A percentile compares a stretch with the other conserved stretches of the same genome.
phyloP scores from a whole-genome alignment of 2,797 vertebrate species.

The Rhinophrynus dorsalis region DNA sequence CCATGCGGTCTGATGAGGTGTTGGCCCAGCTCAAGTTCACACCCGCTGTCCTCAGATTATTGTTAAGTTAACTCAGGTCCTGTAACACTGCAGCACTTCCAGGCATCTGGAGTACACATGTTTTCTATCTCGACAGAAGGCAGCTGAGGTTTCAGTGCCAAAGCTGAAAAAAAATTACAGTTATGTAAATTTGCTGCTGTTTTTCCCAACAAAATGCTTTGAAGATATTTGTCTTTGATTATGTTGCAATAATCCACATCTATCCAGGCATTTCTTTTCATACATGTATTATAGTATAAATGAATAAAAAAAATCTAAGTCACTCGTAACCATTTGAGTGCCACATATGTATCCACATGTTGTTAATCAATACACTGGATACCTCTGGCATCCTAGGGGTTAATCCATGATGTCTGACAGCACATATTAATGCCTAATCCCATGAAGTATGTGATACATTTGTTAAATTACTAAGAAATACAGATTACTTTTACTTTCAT shows the following conservation, averaged over 20 bases:
- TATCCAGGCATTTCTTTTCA: slow-evolving; percentile 59
- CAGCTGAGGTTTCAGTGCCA: slow-evolving; percentile 69
- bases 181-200: slow-evolving; percentile 68
- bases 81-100: slow-evolving; percentile 59
- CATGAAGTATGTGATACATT: slow-evolving; percentile 37
- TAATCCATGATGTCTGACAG: slow-evolving; percentile 41
- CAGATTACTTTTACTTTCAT: slow-evolving; percentile 45
- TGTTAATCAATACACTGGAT: no score
- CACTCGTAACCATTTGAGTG: background rate
- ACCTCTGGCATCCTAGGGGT: no score
- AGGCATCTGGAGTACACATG: slow-evolving; percentile 86
- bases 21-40: slow-evolving; percentile 83
- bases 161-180: slow-evolving; percentile 68
- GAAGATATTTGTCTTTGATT: background rate
- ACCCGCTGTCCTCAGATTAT: slow-evolving; percentile 86
- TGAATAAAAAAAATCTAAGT: background rate
- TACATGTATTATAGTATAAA: slow-evolving; percentile 53
- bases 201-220: slow-evolving; percentile 59
- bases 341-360: background rate
- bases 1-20: slow-evolving; percentile 85
- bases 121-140: slow-evolving; percentile 71
- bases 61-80: slow-evolving; percentile 76
- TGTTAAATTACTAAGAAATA: slow-evolving; percentile 48
- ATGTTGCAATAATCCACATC: no score
- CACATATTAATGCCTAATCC: slow-evolving; percentile 37